Conservation (phyloP, 2,113 vertebrate genomes). For the Fregetta grallaria region DNA sequence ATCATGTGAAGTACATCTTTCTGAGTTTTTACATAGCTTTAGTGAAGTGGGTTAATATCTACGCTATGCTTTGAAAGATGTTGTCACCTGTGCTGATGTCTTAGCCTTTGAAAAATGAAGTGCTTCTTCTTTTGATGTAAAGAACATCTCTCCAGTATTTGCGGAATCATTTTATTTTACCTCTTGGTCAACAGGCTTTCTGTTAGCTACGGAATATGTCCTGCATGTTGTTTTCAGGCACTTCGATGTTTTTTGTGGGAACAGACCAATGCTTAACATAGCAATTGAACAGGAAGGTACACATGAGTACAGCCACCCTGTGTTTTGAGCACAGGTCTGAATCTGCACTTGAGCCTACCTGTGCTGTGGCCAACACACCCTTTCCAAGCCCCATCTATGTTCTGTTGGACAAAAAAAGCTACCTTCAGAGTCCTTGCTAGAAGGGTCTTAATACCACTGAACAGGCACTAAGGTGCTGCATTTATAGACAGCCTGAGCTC, state of each 20-base stretch:
- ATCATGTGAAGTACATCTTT: slow-evolving; percentile 24
- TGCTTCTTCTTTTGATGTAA: slow-evolving; percentile 13
- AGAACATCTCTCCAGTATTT: neutral
- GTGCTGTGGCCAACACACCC: neutral
- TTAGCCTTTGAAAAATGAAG: slow-evolving; percentile 14
- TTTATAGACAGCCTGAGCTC: neutral
- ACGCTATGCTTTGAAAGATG: neutral
- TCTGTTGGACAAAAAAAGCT: neutral
- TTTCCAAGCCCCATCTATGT: neutral
- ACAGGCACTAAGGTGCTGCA: neutral
- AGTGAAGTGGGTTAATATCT: neutral
- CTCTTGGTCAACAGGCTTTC: neutral
- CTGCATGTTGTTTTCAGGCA: neutral
- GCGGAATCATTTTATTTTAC: slow-evolving; percentile 4
- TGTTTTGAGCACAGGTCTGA: neutral
- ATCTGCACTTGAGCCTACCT: neutral
- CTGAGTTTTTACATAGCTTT: neutral
- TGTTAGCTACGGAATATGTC: neutral
- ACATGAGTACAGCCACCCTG: neutral
- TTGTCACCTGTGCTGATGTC: slow-evolving; percentile 1
- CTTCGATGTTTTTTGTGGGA: neutral
- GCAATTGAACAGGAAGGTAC: neutral
- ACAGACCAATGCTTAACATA: neutral
- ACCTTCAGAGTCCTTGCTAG: neutral
- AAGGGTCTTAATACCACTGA: neutral